These are phyloP conservation scores for Cichladusa arquata DNA, from an alignment of 2,113 vertebrate species.

Conservation along the genomic window DNA sequence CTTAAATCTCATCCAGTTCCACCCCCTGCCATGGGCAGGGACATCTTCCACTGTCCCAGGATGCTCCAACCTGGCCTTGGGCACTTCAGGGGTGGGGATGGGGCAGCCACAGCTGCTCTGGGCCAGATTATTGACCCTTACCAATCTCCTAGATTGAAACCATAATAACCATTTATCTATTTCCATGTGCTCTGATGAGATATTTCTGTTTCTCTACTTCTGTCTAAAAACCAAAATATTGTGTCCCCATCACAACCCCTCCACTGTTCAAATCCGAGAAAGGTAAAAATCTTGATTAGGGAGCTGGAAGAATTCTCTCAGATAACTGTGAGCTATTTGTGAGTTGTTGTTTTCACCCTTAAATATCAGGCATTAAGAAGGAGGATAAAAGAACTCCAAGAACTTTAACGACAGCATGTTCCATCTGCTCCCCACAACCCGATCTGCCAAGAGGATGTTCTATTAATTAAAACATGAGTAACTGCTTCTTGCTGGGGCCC, in stretches of 20 bases:
- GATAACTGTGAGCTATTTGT: neutral
- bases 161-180: neutral
- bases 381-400: constrained; percentile 46
- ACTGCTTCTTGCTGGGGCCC: constrained; percentile 16
- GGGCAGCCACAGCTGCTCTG: no score
- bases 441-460: constrained; percentile 43
- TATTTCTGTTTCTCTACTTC: neutral
- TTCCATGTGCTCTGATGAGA: neutral
- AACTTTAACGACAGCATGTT: neutral
- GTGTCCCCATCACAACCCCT: neutral
- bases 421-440: constrained; percentile 33
- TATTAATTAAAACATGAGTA: constrained; percentile 55
- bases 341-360: neutral
- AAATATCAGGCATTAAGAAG: constrained; percentile 35
- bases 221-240: neutral
- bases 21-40: neutral
- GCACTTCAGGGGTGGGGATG: neutral
- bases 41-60: neutral
- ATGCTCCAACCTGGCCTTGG: neutral
- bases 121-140: neutral
- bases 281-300: neutral
- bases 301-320: neutral
- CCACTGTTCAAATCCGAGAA: neutral
- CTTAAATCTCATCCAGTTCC: neutral
- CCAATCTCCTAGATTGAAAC: neutral